Conservation (phyloP, 2,797 vertebrate genomes). For the Cynodonichthys magdalenae region DNA sequence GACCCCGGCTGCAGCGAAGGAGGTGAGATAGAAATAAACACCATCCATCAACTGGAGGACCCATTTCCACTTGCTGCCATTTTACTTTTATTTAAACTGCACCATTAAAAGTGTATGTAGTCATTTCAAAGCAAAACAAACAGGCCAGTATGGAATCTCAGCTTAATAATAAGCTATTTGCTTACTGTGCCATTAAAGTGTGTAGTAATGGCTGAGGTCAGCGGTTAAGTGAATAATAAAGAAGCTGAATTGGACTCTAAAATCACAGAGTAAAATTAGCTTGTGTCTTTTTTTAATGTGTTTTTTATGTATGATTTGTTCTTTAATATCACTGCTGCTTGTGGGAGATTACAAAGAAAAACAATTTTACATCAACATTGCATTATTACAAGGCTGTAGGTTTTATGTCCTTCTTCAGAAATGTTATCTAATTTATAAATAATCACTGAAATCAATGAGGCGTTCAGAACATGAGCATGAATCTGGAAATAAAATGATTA, state of each 20-base stretch:
- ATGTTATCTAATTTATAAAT: neutral
- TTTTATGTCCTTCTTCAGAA: neutral
- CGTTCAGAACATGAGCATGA: neutral
- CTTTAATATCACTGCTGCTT: neutral
- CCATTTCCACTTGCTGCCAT: conserved; percentile 12
- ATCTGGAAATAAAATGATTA: neutral
- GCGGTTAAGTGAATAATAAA: conserved; percentile 25
- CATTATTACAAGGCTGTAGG: conserved; percentile 3
- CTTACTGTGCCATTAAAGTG: conserved; percentile 30
- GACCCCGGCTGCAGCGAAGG: neutral
- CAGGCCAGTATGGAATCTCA: conserved; percentile 4
- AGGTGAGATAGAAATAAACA: conserved; percentile 16
- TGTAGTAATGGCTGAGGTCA: conserved; percentile 26
- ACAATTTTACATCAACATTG: neutral
- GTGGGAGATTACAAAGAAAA: neutral
- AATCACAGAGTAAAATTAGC: conserved; percentile 17
- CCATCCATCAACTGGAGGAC: conserved; percentile 23
- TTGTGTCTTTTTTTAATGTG: conserved; percentile 19
- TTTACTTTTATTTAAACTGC: conserved; percentile 28
- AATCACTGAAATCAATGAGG: neutral
- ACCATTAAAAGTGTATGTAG: conserved; percentile 20
- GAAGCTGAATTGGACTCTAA: conserved; percentile 12
- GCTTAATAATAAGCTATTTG: conserved; percentile 28
- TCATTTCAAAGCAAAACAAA: conserved; percentile 24
- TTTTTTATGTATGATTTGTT: conserved; percentile 15